Conservation (phyloP, 1,140 invertebrate genomes). For the Eurosta solidaginis region DNA sequence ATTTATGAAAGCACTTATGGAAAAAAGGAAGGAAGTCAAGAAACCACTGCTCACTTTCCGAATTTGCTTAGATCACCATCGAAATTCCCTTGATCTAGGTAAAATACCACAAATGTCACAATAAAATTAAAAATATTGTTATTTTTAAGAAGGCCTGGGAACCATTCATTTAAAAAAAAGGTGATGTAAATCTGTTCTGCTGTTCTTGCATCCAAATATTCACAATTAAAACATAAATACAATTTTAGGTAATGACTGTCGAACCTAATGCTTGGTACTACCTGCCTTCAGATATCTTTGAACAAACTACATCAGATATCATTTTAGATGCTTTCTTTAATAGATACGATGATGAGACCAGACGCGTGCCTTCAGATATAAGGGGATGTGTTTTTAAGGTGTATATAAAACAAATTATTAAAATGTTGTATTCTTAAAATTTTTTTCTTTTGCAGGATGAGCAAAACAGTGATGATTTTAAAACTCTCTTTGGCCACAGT, state of each 20-base stretch:
- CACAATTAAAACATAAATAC: neutral
- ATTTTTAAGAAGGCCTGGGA: no score
- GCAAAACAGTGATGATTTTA: constrained; percentile 46
- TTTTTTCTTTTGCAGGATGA: constrained; percentile 44
- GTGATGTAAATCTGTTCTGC: no score
- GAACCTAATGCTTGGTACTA: constrained; percentile 51
- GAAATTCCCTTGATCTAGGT: no score
- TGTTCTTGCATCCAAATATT: neutral
- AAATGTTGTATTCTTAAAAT: neutral
- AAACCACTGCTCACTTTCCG: no score
- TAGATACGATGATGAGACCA: constrained; percentile 49
- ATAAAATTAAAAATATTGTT: no score
- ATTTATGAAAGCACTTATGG: no score
- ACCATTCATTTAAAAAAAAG: no score
- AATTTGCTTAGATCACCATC: no score
- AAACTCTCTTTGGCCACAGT: constrained; percentile 46
- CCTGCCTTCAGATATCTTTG: constrained; percentile 41
- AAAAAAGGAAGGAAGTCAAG: no score
- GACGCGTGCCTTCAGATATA: constrained; percentile 43
- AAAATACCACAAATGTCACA: no score
- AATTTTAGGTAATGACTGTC: constrained; percentile 40
- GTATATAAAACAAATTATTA: neutral
- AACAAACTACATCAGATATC: constrained; percentile 42
- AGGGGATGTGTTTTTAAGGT: constrained; percentile 52
- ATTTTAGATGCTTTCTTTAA: constrained; percentile 49